These are phyloP conservation scores for Pemphredon lugubris DNA, from an alignment of 2,888 invertebrate genomes.

Conservation along the genomic window DNA sequence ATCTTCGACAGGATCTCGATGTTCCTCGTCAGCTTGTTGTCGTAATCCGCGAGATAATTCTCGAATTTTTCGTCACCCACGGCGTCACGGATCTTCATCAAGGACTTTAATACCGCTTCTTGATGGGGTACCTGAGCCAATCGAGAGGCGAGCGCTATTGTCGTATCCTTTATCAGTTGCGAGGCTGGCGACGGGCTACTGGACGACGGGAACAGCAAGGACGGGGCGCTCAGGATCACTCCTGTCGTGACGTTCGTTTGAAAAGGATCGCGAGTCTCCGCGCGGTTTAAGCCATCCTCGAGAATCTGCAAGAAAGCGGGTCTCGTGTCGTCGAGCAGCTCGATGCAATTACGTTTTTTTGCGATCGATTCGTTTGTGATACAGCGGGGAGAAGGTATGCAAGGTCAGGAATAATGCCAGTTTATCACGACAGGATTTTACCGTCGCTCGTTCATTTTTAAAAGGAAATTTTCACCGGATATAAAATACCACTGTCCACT, in stretches of 20 bases:
- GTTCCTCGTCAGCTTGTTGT: conserved; percentile 82
- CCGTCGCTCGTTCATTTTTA: too few relatives aligned
- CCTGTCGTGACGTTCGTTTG: conserved; percentile 79
- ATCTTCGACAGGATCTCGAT: conserved; percentile 85
- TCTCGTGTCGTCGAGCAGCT: too few relatives aligned
- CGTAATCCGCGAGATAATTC: conserved; percentile 80
- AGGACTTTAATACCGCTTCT: conserved; percentile 86
- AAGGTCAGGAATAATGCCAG: conserved; percentile 27
- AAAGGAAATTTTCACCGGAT: too few relatives aligned
- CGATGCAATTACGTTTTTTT: conserved; percentile 14
- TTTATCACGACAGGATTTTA: neutral
- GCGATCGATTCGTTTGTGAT: conserved; percentile 30
- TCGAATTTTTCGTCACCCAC: conserved; percentile 87
- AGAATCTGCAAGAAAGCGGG: conserved; percentile 65
- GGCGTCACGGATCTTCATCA: conserved; percentile 87
- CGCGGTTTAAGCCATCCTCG: conserved; percentile 67
- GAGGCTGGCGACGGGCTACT: conserved; percentile 66
- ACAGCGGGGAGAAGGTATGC: conserved; percentile 16
- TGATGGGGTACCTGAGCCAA: conserved; percentile 82
- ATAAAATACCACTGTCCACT: too few relatives aligned
- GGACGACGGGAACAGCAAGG: conserved; percentile 77
- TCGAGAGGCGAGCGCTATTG: conserved; percentile 80
- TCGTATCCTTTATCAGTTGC: conserved; percentile 70
- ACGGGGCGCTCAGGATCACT: conserved; percentile 79
- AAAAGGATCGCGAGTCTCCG: conserved; percentile 74